Conservation (phyloP, 2,113 vertebrate genomes). For the Tyto alba region DNA sequence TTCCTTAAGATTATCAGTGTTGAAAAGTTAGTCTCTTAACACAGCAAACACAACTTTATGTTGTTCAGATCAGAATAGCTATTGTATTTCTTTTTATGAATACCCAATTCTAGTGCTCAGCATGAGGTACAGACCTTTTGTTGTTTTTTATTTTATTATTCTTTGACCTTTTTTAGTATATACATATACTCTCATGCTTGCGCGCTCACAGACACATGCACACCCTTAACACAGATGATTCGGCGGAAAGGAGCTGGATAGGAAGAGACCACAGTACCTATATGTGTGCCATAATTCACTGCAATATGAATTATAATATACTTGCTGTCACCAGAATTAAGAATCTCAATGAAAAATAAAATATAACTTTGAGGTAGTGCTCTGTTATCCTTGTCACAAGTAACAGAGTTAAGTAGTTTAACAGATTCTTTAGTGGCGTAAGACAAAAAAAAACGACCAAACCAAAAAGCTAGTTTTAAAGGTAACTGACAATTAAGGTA, state of each 20-base stretch:
- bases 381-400: conserved; percentile 23
- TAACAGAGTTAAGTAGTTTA: background rate
- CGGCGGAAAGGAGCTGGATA: background rate
- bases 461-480: conserved; percentile 25
- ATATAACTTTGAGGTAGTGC: background rate
- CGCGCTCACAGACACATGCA: background rate
- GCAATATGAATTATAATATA: background rate
- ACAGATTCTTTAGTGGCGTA: background rate
- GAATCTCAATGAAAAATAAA: background rate
- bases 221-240: background rate
- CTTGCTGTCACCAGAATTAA: background rate
- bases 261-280: background rate
- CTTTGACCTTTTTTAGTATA: background rate
- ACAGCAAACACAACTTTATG: background rate
- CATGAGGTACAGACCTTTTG: background rate
- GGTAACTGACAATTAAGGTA: background rate
- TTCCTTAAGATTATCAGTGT: background rate
- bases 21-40: background rate
- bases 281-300: background rate
- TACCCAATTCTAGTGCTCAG: background rate
- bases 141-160: background rate
- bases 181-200: background rate
- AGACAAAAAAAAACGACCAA: background rate
- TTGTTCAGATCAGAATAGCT: background rate
- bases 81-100: background rate